Evolutionary conservation across 2,113 vertebrate species (phyloP).

Genomic region (Leiothrix lutea): DNA sequence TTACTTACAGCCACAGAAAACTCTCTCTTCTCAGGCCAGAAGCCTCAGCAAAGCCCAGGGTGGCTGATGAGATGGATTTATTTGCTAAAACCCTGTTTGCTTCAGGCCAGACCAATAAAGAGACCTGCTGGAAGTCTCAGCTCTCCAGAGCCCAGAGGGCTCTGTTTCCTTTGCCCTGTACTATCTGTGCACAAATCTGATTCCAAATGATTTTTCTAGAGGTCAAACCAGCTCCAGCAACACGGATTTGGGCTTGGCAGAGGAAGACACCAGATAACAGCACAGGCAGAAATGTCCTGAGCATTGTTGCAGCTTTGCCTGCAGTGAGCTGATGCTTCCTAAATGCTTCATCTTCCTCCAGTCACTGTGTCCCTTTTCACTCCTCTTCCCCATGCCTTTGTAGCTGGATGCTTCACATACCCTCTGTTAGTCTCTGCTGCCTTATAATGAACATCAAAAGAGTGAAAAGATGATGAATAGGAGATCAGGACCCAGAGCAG

Average conservation of each 20-base stretch:
- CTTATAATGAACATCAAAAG: conserved; percentile 31
- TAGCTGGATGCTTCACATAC: background rate
- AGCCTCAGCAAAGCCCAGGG: background rate
- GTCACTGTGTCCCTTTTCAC: background rate
- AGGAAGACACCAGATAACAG: background rate
- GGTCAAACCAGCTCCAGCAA: background rate
- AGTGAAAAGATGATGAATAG: background rate
- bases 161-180: background rate
- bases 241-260: background rate
- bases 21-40: background rate
- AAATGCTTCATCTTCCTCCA: background rate
- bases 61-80: background rate
- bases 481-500: conserved; percentile 24
- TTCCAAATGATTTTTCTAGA: background rate
- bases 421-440: background rate
- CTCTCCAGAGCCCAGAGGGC: background rate
- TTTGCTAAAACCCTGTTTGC: background rate
- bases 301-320: background rate
- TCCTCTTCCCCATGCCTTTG: background rate
- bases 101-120: background rate
- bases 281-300: background rate
- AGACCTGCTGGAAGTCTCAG: background rate
- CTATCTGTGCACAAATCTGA: background rate
- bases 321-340: background rate
- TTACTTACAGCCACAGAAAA: background rate